A percentile compares a stretch with the other conserved stretches of the same genome.
Conservation (phyloP, 2,113 vertebrate genomes). For the Axis porcinus region DNA sequence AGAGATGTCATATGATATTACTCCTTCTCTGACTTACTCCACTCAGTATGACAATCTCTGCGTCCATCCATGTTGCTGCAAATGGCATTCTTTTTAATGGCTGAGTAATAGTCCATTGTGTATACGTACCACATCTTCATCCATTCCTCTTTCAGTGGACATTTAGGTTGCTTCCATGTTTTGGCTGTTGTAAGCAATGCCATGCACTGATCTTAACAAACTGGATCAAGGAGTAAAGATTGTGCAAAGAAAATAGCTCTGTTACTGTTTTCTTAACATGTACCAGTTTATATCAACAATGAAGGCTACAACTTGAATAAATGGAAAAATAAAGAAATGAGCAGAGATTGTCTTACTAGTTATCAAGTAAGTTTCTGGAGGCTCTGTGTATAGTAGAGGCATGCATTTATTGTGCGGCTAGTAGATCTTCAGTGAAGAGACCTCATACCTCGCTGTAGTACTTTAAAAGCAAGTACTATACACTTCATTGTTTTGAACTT, state of each 20-base stretch:
- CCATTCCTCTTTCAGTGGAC: not conserved
- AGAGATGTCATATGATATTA: not conserved
- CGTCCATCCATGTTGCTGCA: not conserved
- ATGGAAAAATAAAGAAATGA: not conserved
- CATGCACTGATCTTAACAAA: not conserved
- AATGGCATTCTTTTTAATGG: not conserved
- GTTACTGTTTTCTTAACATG: not conserved
- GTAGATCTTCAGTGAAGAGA: not conserved
- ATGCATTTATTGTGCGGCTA: not conserved
- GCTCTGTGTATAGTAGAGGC: not conserved
- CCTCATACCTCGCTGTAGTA: not conserved
- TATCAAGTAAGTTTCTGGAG: not conserved
- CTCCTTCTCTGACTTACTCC: not conserved
- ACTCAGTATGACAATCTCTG: not conserved
- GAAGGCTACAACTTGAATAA: not conserved
- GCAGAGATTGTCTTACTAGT: not conserved
- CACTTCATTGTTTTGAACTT: not conserved
- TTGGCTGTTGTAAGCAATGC: not conserved
- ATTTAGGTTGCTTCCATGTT: not conserved
- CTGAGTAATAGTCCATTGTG: not conserved
- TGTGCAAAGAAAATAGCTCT: not conserved
- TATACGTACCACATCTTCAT: not conserved
- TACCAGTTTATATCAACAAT: not conserved
- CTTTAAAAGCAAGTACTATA: conserved; percentile 24
- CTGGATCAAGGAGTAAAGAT: conserved; percentile 26